These are phyloP conservation scores for Ciconia stormi DNA, from an alignment of 2,113 vertebrate genomes.

Conservation along the genomic window DNA sequence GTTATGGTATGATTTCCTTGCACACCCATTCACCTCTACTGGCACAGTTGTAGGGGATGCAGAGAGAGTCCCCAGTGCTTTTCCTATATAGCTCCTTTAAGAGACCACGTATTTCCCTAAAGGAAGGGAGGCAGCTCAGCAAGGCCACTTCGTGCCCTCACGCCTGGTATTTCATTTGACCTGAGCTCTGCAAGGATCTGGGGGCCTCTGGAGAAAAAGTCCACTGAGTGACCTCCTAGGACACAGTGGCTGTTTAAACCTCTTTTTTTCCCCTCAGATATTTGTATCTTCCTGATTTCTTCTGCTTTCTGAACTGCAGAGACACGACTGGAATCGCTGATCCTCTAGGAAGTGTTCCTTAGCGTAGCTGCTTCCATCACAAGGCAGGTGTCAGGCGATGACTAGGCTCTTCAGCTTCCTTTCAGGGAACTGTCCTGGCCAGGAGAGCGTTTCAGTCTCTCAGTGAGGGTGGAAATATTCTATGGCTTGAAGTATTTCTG, in stretches of 20 bases:
- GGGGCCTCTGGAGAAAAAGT: neutral
- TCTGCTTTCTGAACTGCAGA: neutral
- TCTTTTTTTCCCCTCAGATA: neutral
- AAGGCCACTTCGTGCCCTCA: neutral
- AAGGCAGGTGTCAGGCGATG: accelerated
- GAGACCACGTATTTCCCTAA: neutral
- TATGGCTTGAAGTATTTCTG: neutral
- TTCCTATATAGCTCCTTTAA: neutral
- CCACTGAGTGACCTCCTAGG: neutral
- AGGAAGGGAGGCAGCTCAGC: neutral
- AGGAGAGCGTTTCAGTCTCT: neutral
- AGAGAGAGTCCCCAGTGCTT: neutral
- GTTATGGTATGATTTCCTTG: neutral
- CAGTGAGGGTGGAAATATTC: neutral
- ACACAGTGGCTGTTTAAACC: neutral
- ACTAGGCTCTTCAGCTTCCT: neutral
- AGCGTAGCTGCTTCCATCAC: neutral
- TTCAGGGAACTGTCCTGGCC: neutral
- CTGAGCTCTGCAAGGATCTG: neutral
- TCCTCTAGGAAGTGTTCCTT: neutral
- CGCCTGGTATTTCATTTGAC: neutral
- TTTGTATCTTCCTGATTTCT: neutral
- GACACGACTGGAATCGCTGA: neutral
- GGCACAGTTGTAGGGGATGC: neutral
- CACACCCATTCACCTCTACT: neutral